Conservation (phyloP, 53 echinoderm and acorn worm genomes). For the Paracentrotus lividus region DNA sequence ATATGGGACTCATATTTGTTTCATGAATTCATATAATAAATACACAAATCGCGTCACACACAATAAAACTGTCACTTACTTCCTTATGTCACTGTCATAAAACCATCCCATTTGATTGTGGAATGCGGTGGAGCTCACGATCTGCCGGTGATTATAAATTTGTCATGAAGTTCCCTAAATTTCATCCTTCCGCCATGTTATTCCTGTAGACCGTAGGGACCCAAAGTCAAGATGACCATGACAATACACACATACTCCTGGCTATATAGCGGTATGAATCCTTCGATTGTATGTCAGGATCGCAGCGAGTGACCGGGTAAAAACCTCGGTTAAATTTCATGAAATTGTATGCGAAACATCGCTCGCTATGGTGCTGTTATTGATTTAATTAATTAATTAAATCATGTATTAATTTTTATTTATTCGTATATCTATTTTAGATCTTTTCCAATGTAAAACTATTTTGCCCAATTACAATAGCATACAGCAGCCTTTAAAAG, state of each 20-base stretch:
- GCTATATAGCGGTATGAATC: not conserved
- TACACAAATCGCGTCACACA: not conserved
- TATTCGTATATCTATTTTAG: not conserved
- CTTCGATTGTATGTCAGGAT: not conserved
- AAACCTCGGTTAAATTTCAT: not conserved
- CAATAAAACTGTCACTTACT: constrained; percentile 37
- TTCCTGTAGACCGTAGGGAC: constrained; percentile 10
- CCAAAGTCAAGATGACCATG: not conserved
- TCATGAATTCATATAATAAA: not conserved
- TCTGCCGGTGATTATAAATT: constrained; percentile 44
- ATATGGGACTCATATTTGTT: not conserved
- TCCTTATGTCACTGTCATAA: constrained; percentile 33
- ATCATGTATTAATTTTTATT: too few species aligned
- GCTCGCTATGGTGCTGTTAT: not conserved
- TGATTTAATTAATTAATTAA: not conserved
- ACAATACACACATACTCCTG: not conserved
- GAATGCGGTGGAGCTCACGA: constrained; percentile 44
- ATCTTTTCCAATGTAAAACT: not conserved
- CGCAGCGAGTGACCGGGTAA: not conserved
- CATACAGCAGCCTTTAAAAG: too few species aligned
- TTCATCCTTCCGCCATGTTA: constrained; percentile 57
- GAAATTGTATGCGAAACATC: too few species aligned
- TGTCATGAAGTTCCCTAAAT: constrained; percentile 37
- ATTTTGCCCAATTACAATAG: too few species aligned
- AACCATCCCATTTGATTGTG: not conserved